Base-by-base conservation (phyloP, 30 jellyfish, hydroid and myxozoan species). In the Aurelia aurita region DNA sequence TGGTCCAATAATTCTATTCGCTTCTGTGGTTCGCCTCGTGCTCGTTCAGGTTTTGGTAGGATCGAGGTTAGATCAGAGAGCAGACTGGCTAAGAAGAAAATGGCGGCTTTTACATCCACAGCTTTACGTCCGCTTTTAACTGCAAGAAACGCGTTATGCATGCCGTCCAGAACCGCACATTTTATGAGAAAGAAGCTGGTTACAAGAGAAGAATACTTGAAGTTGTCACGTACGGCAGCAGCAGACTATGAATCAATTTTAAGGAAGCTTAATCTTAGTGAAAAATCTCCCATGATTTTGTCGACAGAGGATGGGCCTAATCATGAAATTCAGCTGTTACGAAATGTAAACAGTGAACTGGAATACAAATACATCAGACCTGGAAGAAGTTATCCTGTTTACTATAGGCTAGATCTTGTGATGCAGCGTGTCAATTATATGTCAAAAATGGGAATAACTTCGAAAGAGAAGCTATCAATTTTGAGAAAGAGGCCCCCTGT, bases 391-490 rank as follows among this genome's bases (percentile, higher is more conserved):
- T 62, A 58, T 59, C 85, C 82, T 15, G 34, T 64, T 26, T 76
- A 76, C 46, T 73, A 87, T 64, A 65, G 96, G 43, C 44, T 87
- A 12, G 88, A 68, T 9, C 58, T 87, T 35, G 16, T 87, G 16
- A 47, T 75, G 96, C 96, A 87, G 46, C 88, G 96, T 23, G 57
- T 87, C 16, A 31, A 68, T 1, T 87, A 6, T 25, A 44, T 87
- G 87, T 72, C 88, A 16, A 74, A 77, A 11, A 77, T 87, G 88
- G 96, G 96, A 53, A 20, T 87, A 22, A 75, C 96, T 63, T 67
- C 96, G 6, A 87, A 63, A 45, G 96, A 87, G 29, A 87, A 87
- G 55, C 47, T 75, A 2, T 29, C 21, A 31, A 29, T 26, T 6
- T 16, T 87, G 49, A 76, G 77, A 49, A 43, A 70, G 60, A 65